Evolutionary conservation across 2,113 vertebrate species (phyloP).

Genomic region (Heterocephalus glaber): DNA sequence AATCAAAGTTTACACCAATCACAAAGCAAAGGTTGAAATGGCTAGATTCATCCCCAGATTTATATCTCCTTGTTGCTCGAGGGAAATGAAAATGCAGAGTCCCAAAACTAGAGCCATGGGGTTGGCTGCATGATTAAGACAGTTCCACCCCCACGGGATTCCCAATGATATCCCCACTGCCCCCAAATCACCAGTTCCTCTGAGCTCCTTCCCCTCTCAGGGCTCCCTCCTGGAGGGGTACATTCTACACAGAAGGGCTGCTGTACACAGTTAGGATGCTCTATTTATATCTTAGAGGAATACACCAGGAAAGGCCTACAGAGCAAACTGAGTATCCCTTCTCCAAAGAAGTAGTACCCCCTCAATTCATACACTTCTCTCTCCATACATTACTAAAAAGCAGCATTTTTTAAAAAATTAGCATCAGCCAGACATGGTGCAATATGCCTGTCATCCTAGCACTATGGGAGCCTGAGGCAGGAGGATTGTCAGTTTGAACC

Average conservation of each 20-base stretch:
- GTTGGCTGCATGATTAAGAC: not conserved
- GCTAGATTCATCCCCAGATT: not conserved
- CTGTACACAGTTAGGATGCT: not conserved
- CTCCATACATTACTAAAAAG: not conserved
- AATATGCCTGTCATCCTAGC: not conserved
- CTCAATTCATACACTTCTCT: conserved; percentile 38
- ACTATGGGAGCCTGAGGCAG: not conserved
- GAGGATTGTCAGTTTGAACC: not conserved
- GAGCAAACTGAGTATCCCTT: not conserved
- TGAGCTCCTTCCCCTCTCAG: not conserved
- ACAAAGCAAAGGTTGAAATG: not conserved
- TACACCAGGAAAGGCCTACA: accelerated
- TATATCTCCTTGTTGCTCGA: not conserved
- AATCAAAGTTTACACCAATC: not conserved
- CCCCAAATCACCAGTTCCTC: not conserved
- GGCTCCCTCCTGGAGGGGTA: not conserved
- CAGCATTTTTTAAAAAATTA: not conserved
- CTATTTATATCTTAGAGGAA: not conserved
- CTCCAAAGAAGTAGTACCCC: not conserved
- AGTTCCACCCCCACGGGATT: not conserved
- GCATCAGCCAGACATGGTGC: not conserved
- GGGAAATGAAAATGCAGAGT: not conserved
- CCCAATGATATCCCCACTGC: not conserved
- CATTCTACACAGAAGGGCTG: not conserved
- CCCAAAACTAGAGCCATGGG: not conserved